Evolutionary conservation across 2,797 vertebrate genomes (phyloP), one percentile per base, ranked within the genome.

Genomic region (Argyrosomus regius): DNA sequence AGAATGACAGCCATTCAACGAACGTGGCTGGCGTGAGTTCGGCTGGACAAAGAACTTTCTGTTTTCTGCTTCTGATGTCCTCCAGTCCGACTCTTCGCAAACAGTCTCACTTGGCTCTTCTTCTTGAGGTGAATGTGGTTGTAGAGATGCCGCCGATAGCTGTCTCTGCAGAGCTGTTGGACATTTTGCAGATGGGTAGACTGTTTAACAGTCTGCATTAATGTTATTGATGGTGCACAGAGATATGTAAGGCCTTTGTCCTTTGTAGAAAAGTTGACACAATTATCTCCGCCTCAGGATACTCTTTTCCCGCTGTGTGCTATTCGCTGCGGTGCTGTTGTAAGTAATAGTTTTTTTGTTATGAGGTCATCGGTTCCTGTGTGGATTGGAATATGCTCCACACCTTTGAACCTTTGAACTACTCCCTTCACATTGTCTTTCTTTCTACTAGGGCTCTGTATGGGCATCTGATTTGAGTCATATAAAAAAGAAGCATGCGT

Each of bases 391-490:
- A 76, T 17, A 67, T 24, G 22, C 58, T 57, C 48, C 78, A 75
- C 62, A 78, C 50, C 52, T 82, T 79, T n/a, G 70, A 77, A 56
- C 48, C 52, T 80, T 72, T 60, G 11, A 52, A 57, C 57, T 39
- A 13, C 14, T 41, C 28, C 39, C 31, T 13, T 57, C 49, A 49
- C 26, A 20, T 43, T 67, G 26, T 11, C 17, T 62, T 26, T 65
- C 50, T 77, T 79, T 66, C 69, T 10, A 26, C 46, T 6, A 46
- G 13, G 31, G 39, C 39, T 48, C 24, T 76, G 50, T 2, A 58
- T 18, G 45, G 54, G 18, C 63, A 68, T 89, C 81, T 41, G 54
- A 81, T 77, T 84, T 82, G 71, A 89, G 76, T 84, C 87, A 77
- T 59, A 78, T 72, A 48, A 14, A 18, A 67, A 46, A 72, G 6